Conservation (phyloP, 2,888 invertebrate species). For the Eilema sororculum region DNA sequence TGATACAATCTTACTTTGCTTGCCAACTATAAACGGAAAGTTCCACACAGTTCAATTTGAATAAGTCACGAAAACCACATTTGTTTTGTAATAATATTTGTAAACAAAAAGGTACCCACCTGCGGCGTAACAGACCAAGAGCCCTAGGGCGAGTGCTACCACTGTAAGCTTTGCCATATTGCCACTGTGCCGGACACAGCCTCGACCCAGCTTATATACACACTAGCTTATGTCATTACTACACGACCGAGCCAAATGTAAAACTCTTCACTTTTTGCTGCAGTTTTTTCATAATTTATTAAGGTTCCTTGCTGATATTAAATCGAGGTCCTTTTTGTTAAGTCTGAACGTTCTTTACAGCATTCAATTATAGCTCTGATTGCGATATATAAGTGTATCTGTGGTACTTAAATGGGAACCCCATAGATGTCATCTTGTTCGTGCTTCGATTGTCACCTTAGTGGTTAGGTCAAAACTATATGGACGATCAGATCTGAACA, state of each 20-base stretch:
- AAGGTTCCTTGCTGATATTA: slow-evolving; percentile 45
- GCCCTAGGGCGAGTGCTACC: slow-evolving; percentile 70
- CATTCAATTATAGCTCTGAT: background rate
- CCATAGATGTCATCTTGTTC: no score
- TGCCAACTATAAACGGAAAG: background rate
- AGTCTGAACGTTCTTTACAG: background rate
- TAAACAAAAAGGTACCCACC: slow-evolving; percentile 63
- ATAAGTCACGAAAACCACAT: background rate
- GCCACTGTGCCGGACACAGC: slow-evolving; percentile 55
- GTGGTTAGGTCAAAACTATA: no score
- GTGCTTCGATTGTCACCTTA: no score
- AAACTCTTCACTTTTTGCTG: slow-evolving; percentile 71
- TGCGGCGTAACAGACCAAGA: slow-evolving; percentile 69
- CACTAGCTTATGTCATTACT: slow-evolving; percentile 68
- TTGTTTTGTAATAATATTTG: slow-evolving; percentile 14
- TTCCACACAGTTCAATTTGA: background rate
- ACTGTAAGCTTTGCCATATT: slow-evolving; percentile 73
- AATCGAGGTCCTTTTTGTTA: background rate
- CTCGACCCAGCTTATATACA: slow-evolving; percentile 65
- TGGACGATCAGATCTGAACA: no score
- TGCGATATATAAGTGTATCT: no score
- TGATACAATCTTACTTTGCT: background rate
- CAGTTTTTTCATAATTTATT: slow-evolving; percentile 56
- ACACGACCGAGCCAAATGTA: slow-evolving; percentile 61
- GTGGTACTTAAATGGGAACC: no score